Base-by-base conservation (phyloP, 2,797 vertebrate species). In the Champsocephalus gunnari region DNA sequence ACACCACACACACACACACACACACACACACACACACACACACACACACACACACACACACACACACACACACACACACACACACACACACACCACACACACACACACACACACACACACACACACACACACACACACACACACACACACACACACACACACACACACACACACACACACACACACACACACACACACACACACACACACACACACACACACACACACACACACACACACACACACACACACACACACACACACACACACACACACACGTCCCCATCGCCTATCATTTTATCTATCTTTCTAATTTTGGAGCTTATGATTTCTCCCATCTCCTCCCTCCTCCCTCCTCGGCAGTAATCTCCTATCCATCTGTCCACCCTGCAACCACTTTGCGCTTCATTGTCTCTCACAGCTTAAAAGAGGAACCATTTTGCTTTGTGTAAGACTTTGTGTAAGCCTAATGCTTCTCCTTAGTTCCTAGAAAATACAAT, bases 291-390 rank as follows among this genome's bases (percentile, higher is more conserved):
- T 62, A 77, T 71, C 9, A 72, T 79, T 86, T 87, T 77, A 87
- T 90, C 81, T 73, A 53, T 67, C 81, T 69, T 82, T 89, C 89
- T 89, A 90, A 88, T 90, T 85, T 77, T 77, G 73, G 79, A 81
- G 56, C 85, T 87, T 72, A 76, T 71, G 75, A 80, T 82, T 89
- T 80, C 81, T 83, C 64, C 64, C 81, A 80, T 84, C 77, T 86
- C 79, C 74, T 87, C 66, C 49, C 70, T 85, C 83, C 73, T 82
- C 75, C 49, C 72, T 85, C 83, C 73, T 82, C 75, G 66, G 77
- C 73, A 79, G 84, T 74, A 90, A 92, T 92, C 83, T 84, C 74
- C 74, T 69, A 75, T 80, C 87, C 91, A 92, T 91, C 89, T 91
- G 89, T 86, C 84, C 76, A 81, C 56, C 71, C 51, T 69, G 71